These are phyloP conservation scores for Nesogale talazaci DNA, from an alignment of 2,113 vertebrate genomes.

Conservation along the genomic window DNA sequence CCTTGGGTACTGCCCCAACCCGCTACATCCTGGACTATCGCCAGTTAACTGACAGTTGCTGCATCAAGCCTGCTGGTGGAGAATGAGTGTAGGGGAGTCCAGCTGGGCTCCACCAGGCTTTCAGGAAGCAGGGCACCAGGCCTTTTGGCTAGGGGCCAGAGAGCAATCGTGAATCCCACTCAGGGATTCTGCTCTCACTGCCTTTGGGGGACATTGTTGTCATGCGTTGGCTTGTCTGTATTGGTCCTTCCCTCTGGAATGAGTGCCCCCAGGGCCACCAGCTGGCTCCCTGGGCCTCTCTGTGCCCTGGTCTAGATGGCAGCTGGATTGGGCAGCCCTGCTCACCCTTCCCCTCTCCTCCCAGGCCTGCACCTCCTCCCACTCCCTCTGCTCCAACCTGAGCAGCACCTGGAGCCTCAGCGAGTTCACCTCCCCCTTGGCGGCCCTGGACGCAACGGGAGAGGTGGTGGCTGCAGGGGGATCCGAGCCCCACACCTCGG, in stretches of 20 bases:
- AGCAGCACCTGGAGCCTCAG: slow-evolving; percentile 89
- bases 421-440: slow-evolving; percentile 77
- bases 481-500: slow-evolving; percentile 79
- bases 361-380: slow-evolving; percentile 87
- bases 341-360: background rate
- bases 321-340: background rate
- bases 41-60: too few species aligned
- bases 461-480: slow-evolving; percentile 51
- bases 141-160: background rate
- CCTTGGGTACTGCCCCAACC: too few species aligned
- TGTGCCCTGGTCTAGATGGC: background rate
- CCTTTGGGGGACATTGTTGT: background rate
- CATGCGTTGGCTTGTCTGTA: background rate
- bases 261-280: background rate
- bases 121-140: background rate
- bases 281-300: background rate
- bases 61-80: background rate
- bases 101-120: background rate
- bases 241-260: background rate
- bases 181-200: background rate
- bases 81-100: background rate
- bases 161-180: background rate
- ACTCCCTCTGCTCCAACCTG: slow-evolving; percentile 88
- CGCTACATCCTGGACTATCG: too few species aligned
- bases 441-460: slow-evolving; percentile 35